Base-by-base conservation (phyloP, 1,140 invertebrate genomes). In the Aphaenogaster floridana region DNA sequence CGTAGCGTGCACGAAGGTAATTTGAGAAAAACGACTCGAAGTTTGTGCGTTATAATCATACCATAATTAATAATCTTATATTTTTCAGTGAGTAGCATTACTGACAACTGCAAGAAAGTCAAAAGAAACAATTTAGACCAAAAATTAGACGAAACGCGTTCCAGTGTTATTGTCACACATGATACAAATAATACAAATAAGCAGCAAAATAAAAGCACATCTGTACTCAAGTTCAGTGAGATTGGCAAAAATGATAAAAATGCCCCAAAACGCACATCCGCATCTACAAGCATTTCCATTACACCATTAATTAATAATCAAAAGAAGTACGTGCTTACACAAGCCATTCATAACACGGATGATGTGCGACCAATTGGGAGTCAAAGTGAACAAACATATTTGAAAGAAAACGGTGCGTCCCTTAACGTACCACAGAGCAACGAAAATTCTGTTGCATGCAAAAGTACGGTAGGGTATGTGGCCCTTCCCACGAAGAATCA, bases 1-100 rank as follows among this genome's bases (percentile, higher is more conserved):
- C 79, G 79, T 15, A 50, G 42, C 1, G 34, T 57, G 8, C 9
- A 57, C 1, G 79, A 81, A 81, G 79, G 79, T 81, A 81, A 71
- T 81, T 81, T n/a, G 21, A 50, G 11, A 28, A 66, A 45, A 79
- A 52, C n/a, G 36, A 7, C 3, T 45, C 0, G 8, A 4, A 79
- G 15, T 39, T 57, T 21, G 0, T 39, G 48, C 9, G 28, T 59
- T 59, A n/a, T 69, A 21, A 28, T n/a, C 42, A 42, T 7, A 52
- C 3, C 54, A 17, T 39, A 63, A 68, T 52, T 54, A 13, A 80
- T 54, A 80, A 39, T 36, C 21, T 81, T 69, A 39, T 17, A 34
- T 81, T 34, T 81, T 71, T 68, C 21, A 81, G 79, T 4, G 28
- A 57, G 0, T 45, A 11, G 8, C 54, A 6, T 42, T 34, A 42